A percentile compares a stretch with the other conserved stretches of the same genome.
Evolutionary conservation across 2,888 invertebrate species (phyloP).

Genomic region (Electrophaes corylata): DNA sequence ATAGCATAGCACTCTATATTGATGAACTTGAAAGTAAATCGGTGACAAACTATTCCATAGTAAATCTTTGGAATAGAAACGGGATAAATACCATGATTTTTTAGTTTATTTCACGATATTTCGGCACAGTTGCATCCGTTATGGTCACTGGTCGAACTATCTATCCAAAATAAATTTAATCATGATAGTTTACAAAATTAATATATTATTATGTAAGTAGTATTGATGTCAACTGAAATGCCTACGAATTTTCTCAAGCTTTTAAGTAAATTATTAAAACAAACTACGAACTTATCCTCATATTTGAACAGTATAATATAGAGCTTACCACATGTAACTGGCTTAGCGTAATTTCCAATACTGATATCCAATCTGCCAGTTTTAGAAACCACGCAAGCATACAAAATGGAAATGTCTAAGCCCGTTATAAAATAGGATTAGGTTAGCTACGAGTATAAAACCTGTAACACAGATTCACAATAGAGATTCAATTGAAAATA

Average conservation of each 20-base stretch:
- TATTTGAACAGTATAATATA: background rate
- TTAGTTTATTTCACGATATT: too few species aligned
- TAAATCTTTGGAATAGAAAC: too few species aligned
- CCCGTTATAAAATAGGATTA: background rate
- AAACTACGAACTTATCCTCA: background rate
- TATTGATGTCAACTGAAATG: too few species aligned
- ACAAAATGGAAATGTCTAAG: background rate
- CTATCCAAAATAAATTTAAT: too few species aligned
- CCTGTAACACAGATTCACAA: background rate
- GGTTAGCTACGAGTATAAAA: background rate
- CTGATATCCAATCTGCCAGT: background rate
- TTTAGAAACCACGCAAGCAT: background rate
- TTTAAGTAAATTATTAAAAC: background rate
- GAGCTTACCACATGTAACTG: background rate
- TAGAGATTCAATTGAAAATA: background rate
- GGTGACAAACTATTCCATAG: background rate
- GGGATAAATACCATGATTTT: too few species aligned
- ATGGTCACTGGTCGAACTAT: too few species aligned
- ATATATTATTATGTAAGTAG: too few species aligned
- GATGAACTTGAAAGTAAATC: constrained; percentile 25
- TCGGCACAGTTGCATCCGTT: too few species aligned
- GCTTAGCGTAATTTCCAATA: background rate
- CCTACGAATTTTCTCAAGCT: background rate
- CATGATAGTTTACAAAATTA: too few species aligned
- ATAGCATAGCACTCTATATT: constrained; percentile 21